These are phyloP conservation scores for Nyctibius bracteatus DNA, from an alignment of 2,113 vertebrate species.

Conservation along the genomic window DNA sequence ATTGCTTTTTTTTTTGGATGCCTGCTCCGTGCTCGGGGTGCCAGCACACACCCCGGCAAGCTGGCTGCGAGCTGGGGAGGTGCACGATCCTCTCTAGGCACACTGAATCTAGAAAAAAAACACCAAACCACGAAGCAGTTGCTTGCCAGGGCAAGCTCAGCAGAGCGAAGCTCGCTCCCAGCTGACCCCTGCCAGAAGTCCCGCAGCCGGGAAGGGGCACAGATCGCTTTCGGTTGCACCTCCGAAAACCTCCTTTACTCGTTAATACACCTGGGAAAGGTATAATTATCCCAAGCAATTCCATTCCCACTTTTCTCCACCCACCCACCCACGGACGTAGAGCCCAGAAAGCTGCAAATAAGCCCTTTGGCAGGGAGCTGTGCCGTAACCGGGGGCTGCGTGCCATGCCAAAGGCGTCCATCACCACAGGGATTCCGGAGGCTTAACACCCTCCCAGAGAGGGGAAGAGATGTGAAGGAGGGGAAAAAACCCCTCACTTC, in stretches of 20 bases:
- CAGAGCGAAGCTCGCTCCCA: neutral
- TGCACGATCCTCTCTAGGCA: neutral
- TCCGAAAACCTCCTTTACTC: accelerated
- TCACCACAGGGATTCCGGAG: neutral
- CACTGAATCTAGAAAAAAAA: neutral
- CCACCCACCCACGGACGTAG: neutral
- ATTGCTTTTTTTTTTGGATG: neutral
- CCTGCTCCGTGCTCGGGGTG: neutral
- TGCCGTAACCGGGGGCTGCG: neutral
- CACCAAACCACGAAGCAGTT: neutral
- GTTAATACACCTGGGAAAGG: neutral
- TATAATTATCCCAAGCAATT: neutral
- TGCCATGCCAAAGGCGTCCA: neutral
- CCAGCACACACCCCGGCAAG: neutral
- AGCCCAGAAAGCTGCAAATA: neutral
- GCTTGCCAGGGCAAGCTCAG: neutral
- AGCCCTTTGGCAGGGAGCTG: neutral
- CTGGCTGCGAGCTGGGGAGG: neutral
- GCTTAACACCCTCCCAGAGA: neutral
- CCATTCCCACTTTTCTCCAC: neutral
- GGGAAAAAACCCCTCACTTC: neutral
- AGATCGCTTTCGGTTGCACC: accelerated
- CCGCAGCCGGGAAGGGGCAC: too few relatives aligned
- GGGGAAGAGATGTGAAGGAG: neutral
- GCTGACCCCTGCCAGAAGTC: neutral